Conservation (phyloP, 2,797 vertebrate species). For the Arnoldichthys spilopterus region DNA sequence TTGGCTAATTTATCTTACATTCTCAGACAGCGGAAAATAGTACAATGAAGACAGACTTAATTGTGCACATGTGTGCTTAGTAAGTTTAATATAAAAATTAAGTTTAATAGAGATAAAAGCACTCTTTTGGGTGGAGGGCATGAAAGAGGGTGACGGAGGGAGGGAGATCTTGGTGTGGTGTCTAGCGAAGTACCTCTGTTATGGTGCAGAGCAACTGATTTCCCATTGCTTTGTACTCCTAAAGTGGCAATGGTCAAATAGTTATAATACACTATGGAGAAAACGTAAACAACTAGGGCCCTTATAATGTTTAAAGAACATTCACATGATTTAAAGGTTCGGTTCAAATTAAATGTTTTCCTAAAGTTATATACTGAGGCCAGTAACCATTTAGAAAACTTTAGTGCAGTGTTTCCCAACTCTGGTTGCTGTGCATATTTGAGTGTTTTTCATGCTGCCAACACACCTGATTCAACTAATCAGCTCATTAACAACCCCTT, state of each 20-base stretch:
- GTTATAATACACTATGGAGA: too few species aligned
- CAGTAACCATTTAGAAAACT: neutral
- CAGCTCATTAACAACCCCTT: too few species aligned
- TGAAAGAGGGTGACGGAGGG: too few species aligned
- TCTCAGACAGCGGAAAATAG: slow-evolving; percentile 63
- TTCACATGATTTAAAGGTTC: neutral
- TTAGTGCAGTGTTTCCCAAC: neutral
- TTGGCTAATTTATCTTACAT: slow-evolving; percentile 70
- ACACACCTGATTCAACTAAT: too few species aligned
- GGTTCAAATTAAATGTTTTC: neutral
- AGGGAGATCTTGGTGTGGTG: too few species aligned
- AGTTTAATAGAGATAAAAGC: neutral
- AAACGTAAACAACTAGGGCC: neutral
- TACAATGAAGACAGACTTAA: slow-evolving; percentile 46
- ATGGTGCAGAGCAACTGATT: slow-evolving; percentile 71
- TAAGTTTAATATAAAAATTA: slow-evolving; percentile 30
- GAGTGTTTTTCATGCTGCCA: too few species aligned
- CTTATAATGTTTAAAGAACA: neutral
- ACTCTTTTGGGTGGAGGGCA: slow-evolving; percentile 22
- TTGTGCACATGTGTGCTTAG: slow-evolving; percentile 41
- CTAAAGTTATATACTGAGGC: too few species aligned
- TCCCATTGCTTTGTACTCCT: slow-evolving; percentile 58
- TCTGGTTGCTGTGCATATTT: too few species aligned
- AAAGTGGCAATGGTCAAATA: too few species aligned
- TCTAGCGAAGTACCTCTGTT: slow-evolving; percentile 65